A percentile compares a stretch with the other conserved stretches of the same genome.
These are phyloP conservation scores for Radopholus similis DNA, from an alignment of 1,140 invertebrate genomes.

Conservation along the genomic window DNA sequence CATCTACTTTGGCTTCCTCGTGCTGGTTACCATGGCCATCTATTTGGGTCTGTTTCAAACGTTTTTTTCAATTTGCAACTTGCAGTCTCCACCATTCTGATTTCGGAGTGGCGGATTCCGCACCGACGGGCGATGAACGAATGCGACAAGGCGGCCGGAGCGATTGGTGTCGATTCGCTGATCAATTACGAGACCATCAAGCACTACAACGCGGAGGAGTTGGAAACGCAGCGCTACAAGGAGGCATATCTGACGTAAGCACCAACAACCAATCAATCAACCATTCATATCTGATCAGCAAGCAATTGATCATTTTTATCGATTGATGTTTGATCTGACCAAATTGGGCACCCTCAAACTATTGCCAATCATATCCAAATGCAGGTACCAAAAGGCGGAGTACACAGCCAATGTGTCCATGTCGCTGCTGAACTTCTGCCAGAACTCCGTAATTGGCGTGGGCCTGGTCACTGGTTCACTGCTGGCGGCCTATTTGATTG, in stretches of 20 bases:
- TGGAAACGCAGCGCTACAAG: constrained; percentile 79
- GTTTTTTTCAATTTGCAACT: not conserved
- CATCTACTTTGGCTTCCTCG: constrained; percentile 86
- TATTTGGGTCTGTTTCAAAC: constrained; percentile 76
- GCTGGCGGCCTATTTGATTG: constrained; percentile 77
- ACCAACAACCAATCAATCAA: not conserved
- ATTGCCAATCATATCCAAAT: constrained; percentile 64
- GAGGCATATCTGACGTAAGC: constrained; percentile 64
- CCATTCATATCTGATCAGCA: not conserved
- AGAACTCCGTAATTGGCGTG: constrained; percentile 65
- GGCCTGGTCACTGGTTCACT: constrained; percentile 81
- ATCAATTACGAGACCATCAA: constrained; percentile 97
- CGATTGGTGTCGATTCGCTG: constrained; percentile 89
- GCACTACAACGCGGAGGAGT: constrained; percentile 86
- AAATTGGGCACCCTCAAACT: constrained; percentile 64
- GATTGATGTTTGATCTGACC: not conserved
- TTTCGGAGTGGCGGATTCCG: constrained; percentile 94
- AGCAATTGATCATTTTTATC: not conserved
- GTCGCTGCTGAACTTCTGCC: constrained; percentile 41
- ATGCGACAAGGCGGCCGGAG: constrained; percentile 82
- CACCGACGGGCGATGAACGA: constrained; percentile 85
- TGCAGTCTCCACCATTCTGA: constrained; percentile 71
- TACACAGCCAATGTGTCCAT: constrained; percentile 78
- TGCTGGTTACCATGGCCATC: constrained; percentile 82
- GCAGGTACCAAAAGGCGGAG: constrained; percentile 71